Base-by-base conservation (phyloP, 2,113 vertebrate species). In the Artemisiospiza belli region DNA sequence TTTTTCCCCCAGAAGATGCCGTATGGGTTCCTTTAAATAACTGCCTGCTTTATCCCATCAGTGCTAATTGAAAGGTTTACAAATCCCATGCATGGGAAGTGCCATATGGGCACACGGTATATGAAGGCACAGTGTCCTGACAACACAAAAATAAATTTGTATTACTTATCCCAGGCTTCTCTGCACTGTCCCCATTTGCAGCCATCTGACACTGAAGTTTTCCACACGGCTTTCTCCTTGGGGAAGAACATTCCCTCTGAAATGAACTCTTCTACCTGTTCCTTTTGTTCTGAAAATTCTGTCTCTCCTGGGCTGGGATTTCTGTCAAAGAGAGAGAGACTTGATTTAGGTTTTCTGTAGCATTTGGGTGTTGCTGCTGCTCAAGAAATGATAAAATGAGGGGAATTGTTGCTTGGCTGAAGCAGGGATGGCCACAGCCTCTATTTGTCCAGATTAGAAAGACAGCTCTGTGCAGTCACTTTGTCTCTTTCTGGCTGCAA, bases 121-220 rank as follows among this genome's bases (percentile, higher is more conserved):
- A 94, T 94, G 86, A 86, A 97, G 96, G 92, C 93, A 94, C 66
- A n/a, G 73, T 83, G 88, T 96, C 92, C 92, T 96, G 90, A 95
- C 93, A 96, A 95, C 90, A 87, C 52, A 93, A 93, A 96, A 88
- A 94, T 96, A 95, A 91, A 86, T 83, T 63, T 83, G 66, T 86
- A 63, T 93, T 88, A 11, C 90, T 96, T 95, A 93, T 87, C 85
- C 49, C 69, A 61, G 67, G 15, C 72, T 47, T 72, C 63, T 93
- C 49, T 94, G 89, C 84, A 57, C 74, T 87, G 79, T 76, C 87
- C 88, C 87, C 90, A n/a, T 90, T 92, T 93, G 64, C 83, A 92
- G 83, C 82, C 64, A 73, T 51, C 72, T 85, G 76, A 94, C 84
- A 82, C 37, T 44, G 52, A 35, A 66, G 59, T 77, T 83, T 95